Base-by-base conservation (phyloP, 92 coral and sea anemone species). In the Bergia sp. region DNA sequence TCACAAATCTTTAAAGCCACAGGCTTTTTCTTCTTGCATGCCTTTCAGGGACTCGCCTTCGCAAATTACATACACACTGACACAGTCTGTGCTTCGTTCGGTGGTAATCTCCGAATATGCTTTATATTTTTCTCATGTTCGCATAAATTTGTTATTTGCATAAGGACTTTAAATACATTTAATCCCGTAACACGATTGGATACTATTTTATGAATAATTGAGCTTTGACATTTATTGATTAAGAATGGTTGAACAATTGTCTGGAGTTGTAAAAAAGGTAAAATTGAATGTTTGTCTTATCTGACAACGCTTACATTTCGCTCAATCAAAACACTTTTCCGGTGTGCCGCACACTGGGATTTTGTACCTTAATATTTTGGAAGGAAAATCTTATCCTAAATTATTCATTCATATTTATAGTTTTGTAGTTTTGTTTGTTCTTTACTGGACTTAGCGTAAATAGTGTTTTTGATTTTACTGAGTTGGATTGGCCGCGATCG, bases 171-270 rank as follows among this genome's bases (percentile, higher is more conserved):
- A 65, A 45, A 47, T 50, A 84, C 72, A 44, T 45, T 69, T 8
- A 84, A 84, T 55, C 37, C 2, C 11, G 67, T n/a, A n/a, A 45
- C 49, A 84, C 38, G 87, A 73, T 84, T 84, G 87, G 87, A 73
- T 84, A 71, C 41, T 20, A 10, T 71, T 23, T 72, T 65, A 71
- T 84, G 77, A 72, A 84, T 72, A 84, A 69, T 73, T 47, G 45
- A 71, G 42, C 41, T 37, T 36, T 84, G 77, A 84, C 79, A 44
- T 6, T 69, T 71, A 71, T 37, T 84, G 44, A 84, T 84, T 72
- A 36, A 37, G 65, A 69, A 71, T 42, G 15, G 87, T 80, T 47
- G 44, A 84, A 38, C 79, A 84, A 71, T 36, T 84, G 66, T 84
- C 87, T 84, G 74, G n/a, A 49, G 66, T 50, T 41, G 41, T 67